Evolutionary conservation across 2,888 invertebrate genomes (phyloP).

Genomic region (Heliconius ismenius): DNA sequence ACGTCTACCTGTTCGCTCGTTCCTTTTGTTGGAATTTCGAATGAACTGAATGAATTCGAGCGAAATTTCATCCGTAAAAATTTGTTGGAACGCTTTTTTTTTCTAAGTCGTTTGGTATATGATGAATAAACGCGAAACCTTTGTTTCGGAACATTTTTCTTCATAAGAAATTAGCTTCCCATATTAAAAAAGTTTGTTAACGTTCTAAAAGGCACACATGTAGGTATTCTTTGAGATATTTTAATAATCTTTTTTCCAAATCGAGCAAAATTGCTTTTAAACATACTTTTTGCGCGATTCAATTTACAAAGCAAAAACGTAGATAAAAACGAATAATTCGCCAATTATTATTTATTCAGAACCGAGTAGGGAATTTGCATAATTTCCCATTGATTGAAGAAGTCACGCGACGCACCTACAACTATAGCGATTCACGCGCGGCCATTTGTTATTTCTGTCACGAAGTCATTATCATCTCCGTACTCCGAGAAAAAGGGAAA

Average conservation of each 20-base stretch:
- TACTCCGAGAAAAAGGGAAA: slow-evolving; percentile 45
- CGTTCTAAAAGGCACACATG: slow-evolving; percentile 6
- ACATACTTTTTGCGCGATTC: slow-evolving; percentile 16
- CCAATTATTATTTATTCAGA: slow-evolving; percentile 33
- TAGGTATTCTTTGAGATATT: slow-evolving; percentile 4
- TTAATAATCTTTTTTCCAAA: slow-evolving; percentile 1
- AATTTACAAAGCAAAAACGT: slow-evolving; percentile 17
- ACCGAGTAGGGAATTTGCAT: slow-evolving; percentile 34
- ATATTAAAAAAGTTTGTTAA: slow-evolving; percentile 15
- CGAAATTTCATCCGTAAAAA: slow-evolving; percentile 54
- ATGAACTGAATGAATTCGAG: slow-evolving; percentile 64
- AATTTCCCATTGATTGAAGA: slow-evolving; percentile 35
- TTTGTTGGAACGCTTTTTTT: slow-evolving; percentile 41
- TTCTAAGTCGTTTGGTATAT: slow-evolving; percentile 30
- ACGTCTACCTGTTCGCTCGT: slow-evolving; percentile 74
- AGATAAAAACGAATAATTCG: slow-evolving; percentile 25
- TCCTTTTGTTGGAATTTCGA: slow-evolving; percentile 68
- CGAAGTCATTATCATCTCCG: slow-evolving; percentile 33
- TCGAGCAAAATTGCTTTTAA: slow-evolving; percentile 13
- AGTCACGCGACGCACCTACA: slow-evolving; percentile 35
- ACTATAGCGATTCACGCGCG: slow-evolving; percentile 16
- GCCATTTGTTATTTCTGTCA: slow-evolving; percentile 32
- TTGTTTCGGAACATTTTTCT: slow-evolving; percentile 19
- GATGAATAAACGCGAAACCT: slow-evolving; percentile 25
- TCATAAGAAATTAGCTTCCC: slow-evolving; percentile 15